phyloP scores from a whole-genome alignment of 2,888 invertebrate genomes.

The Metellina segmentata region DNA sequence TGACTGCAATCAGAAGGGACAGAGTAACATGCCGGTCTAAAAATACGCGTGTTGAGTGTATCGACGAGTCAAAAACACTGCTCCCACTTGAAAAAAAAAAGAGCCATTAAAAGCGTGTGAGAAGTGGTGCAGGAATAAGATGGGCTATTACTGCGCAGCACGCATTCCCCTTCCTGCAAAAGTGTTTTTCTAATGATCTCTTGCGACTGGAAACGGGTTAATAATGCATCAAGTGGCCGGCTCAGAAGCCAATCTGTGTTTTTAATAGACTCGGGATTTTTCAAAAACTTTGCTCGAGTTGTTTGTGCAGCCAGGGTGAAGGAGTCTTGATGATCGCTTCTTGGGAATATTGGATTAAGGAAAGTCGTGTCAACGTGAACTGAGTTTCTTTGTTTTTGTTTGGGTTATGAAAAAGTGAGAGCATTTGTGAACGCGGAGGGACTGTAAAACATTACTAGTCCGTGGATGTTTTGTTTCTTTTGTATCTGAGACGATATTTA shows the following conservation, averaged over 20 bases:
- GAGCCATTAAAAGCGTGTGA: constrained; percentile 17
- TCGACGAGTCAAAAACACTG: constrained; percentile 33
- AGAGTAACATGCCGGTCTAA: not conserved
- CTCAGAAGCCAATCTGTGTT: constrained; percentile 17
- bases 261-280: constrained; percentile 17
- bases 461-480: too few relatives aligned
- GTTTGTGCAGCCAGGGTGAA: too few relatives aligned
- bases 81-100: constrained; percentile 31
- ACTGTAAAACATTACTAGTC: too few relatives aligned
- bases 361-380: too few relatives aligned
- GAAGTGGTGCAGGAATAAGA: not conserved
- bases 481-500: too few relatives aligned
- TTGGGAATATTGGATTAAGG: too few relatives aligned
- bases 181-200: constrained; percentile 27
- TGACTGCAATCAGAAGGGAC: too few relatives aligned
- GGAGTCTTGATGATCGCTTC: too few relatives aligned
- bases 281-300: too few relatives aligned
- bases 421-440: too few relatives aligned
- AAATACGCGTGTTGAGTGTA: constrained; percentile 31
- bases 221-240: constrained; percentile 14
- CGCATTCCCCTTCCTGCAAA: constrained; percentile 19
- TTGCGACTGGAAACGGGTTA: constrained; percentile 34
- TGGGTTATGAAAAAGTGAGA: too few relatives aligned
- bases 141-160: constrained; percentile 29
- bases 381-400: too few relatives aligned